These are phyloP conservation scores for Trichoplusia ni DNA, from an alignment of 1,140 invertebrate genomes.

Conservation along the genomic window DNA sequence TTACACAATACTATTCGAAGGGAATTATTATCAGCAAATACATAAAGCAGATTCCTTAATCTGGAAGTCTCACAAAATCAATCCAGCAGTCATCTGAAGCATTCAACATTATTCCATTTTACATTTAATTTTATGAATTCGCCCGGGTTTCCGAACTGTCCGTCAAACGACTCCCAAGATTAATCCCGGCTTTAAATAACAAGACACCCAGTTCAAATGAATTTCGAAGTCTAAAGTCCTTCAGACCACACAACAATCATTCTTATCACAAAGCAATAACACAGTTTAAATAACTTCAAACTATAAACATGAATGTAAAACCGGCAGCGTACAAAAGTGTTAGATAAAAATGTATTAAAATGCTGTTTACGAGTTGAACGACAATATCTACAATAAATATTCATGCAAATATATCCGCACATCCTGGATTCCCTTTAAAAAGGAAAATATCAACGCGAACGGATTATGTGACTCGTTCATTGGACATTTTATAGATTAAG, in stretches of 20 bases:
- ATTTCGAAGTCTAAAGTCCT: too few relatives aligned
- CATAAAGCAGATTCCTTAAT: too few relatives aligned
- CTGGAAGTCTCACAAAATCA: too few relatives aligned
- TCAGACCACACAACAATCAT: constrained; percentile 2
- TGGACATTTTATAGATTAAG: constrained; percentile 37
- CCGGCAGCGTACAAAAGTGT: constrained; percentile 34
- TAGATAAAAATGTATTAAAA: constrained; percentile 75
- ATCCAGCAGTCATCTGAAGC: too few relatives aligned
- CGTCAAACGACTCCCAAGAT: too few relatives aligned
- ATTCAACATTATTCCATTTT: too few relatives aligned
- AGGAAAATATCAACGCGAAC: constrained; percentile 70
- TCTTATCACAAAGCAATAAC: constrained; percentile 12
- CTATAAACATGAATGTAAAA: constrained; percentile 13
- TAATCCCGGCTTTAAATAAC: too few relatives aligned
- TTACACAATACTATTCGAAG: too few relatives aligned
- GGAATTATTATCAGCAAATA: too few relatives aligned
- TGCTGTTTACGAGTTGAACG: constrained; percentile 63
- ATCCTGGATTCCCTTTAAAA: constrained; percentile 76
- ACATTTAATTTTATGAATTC: too few relatives aligned
- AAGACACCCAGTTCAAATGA: too few relatives aligned
- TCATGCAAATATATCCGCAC: constrained; percentile 71
- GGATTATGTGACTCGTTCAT: constrained; percentile 50
- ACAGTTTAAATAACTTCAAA: not conserved
- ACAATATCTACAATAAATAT: constrained; percentile 71
- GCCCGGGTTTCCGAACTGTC: too few relatives aligned